Base-by-base conservation (phyloP, 2,888 invertebrate species). In the Campopleginae sp. region DNA sequence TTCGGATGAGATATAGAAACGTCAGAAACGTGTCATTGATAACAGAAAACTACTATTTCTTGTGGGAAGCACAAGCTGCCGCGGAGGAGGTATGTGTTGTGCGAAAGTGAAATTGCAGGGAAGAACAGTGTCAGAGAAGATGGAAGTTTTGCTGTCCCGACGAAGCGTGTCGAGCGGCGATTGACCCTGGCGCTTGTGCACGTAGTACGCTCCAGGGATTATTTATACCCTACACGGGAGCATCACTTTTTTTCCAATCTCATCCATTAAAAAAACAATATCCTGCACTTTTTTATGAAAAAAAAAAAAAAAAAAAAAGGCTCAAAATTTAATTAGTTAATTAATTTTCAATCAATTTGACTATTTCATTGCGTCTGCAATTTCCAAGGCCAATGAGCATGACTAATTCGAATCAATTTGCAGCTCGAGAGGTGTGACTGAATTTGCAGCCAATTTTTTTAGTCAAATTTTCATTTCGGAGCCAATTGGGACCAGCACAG, bases 81-180 rank as follows among this genome's bases (percentile, higher is more conserved):
- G 61, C 38, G 44, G 31, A 44, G 58, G 42, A 44, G 58, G 58
- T 58, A 27, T 58, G 27, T 58, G 58, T 61, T 38, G 31, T 65
- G 31, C 38, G 63, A 78, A 75, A 75, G 79, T 66, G 68, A 76
- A 75, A 63, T 46, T 42, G 10, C 61, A 42, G 48, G 48, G 44
- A 44, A 44, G 58, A 63, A 44, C 12, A 12, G 70, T 23, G 33
- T 42, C 65, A 33, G 75, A 31, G 71, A 38, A 42, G 61, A 65
- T 44, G 23, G 78, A 81, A 77, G 27, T 78, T 78, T 78, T 33
- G 27, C 48, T 27, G 63, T 63, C 71, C 8, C 38, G 48, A 63
- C 31, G 48, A 27, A 79, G 61, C 66, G 51, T 58, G 51, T 68
- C 77, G 68, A 68, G 79, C 46, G 38, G 48, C 46, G 79, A 71